Percentiles rank a stretch among this genome's conserved stretches.
phyloP scores from a whole-genome alignment of 2,113 vertebrate species.

The Pterocles gutturalis region DNA sequence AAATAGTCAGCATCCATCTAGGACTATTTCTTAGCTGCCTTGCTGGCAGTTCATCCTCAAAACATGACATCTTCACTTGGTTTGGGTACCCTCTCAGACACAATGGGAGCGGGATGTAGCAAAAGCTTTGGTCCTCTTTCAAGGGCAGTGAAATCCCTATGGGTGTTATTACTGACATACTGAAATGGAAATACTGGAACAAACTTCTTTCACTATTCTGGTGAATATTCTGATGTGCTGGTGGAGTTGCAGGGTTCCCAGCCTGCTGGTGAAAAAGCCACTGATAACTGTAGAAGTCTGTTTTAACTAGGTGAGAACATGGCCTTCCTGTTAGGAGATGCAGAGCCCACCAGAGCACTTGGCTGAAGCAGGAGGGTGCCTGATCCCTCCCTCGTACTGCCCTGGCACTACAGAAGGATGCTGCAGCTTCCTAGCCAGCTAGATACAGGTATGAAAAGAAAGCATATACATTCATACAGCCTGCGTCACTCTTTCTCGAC shows the following conservation, averaged over 20 bases:
- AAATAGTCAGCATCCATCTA: neutral
- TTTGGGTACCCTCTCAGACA: neutral
- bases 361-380: neutral
- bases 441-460: neutral
- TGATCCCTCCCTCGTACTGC: rapidly evolving
- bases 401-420: neutral
- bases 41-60: neutral
- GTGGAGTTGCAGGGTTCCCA: neutral
- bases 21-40: neutral
- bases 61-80: neutral
- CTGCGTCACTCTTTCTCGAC: neutral
- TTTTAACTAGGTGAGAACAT: neutral
- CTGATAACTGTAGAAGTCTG: neutral
- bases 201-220: neutral
- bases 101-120: neutral
- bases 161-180: neutral
- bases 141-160: neutral
- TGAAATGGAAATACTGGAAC: neutral
- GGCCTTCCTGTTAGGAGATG: neutral
- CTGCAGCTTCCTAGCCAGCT: neutral
- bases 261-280: neutral
- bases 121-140: neutral
- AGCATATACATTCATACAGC: neutral
- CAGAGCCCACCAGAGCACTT: neutral
- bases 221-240: neutral